Percentiles rank a stretch among this genome's conserved stretches.
Conservation (phyloP, 2,113 vertebrate genomes). For the Ophiodon elongatus region DNA sequence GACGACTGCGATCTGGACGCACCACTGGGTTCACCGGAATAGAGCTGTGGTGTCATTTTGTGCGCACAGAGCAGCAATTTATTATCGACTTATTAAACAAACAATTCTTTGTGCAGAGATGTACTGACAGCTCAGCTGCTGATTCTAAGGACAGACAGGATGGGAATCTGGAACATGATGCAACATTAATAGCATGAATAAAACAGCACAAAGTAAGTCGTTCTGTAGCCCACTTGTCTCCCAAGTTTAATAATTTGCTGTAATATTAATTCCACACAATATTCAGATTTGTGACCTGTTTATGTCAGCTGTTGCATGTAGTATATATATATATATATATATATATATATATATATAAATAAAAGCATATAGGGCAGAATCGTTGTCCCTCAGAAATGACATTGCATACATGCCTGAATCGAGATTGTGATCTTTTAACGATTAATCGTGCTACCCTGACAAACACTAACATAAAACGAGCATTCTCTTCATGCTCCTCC, state of each 20-base stretch:
- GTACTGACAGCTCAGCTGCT: not conserved
- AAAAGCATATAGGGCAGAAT: not conserved
- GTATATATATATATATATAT: not conserved
- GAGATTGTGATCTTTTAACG: not conserved
- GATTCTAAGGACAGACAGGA: not conserved
- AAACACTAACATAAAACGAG: not conserved
- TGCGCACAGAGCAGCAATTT: not conserved
- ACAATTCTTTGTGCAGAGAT: not conserved
- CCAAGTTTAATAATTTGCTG: not conserved
- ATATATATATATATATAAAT: too few species aligned
- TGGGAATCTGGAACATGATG: not conserved
- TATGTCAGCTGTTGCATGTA: not conserved
- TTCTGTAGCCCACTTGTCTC: not conserved
- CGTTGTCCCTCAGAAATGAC: not conserved
- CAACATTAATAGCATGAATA: not conserved
- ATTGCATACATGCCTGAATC: not conserved
- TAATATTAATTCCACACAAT: not conserved
- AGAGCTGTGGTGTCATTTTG: not conserved
- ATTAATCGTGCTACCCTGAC: not conserved
- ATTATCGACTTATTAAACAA: not conserved
- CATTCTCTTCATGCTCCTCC: not conserved
- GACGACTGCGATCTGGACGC: not conserved
- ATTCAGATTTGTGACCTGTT: not conserved
- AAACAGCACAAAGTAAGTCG: not conserved
- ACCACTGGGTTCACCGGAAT: not conserved